Evolutionary conservation across 2,113 vertebrate genomes (phyloP), one percentile per base, ranked within the genome.

Genomic region (Pelmatolapia mariae): DNA sequence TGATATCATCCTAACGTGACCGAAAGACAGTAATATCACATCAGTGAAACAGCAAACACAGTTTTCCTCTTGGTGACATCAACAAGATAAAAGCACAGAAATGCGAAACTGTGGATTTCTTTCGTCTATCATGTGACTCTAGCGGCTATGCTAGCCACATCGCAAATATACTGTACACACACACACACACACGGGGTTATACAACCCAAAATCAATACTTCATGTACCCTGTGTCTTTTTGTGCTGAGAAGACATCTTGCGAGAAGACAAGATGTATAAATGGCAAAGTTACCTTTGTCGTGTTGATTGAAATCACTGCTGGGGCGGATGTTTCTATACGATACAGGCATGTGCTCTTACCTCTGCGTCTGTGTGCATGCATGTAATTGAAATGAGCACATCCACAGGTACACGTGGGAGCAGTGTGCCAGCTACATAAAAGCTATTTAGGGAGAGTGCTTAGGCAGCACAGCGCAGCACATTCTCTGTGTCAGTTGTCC

Each of bases 381-480:
- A 86, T 79, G 38, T 83, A 82, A 57, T 12, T 66, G 84, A 83
- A 59, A 84, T 53, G 5, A 61, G 86, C 18, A 86, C 80, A 85
- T n/a, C 50, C 78, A 71, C 87, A 91, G 86, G 86, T 93, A 90
- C 91, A 88, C 76, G 52, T 89, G 86, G 84, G 57, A 82, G 92
- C 91, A 84, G 89, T 52, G 53, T 90, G 89, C 76, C 89, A 66
- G 86, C 93, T 93, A 84, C 68, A 91, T 90, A 76, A 88, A 86
- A 87, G 92, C 91, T 94, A 91, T 94, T 95, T 92, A 78, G 76
- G 82, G 89, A 94, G 94, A 95, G 86, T 96, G 96, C 96, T 96
- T 96, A 95, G 86, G 89, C 93, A 94, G 96, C 96, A 96, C 92
- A 96, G 92, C 94, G 36, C 95, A 96, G 95, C 96, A 95, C 93